Evolutionary conservation across 2,797 vertebrate genomes (phyloP).

Genomic region (Alectoris magna): DNA sequence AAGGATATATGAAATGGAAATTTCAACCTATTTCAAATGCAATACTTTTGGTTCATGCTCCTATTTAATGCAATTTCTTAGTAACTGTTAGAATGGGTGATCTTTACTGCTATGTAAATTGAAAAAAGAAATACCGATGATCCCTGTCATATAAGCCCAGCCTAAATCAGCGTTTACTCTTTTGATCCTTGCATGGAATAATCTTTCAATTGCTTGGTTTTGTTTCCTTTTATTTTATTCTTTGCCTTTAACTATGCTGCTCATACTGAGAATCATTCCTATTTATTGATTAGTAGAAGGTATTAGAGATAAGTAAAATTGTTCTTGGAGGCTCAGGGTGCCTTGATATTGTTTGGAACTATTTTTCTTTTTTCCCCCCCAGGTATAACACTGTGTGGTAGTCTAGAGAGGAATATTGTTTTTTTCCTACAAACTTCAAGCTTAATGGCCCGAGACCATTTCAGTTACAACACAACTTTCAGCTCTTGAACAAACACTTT

Average conservation of each 20-base stretch:
- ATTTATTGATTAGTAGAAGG: neutral
- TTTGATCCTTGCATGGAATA: neutral
- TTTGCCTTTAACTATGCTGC: neutral
- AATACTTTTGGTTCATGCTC: neutral
- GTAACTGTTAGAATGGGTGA: neutral
- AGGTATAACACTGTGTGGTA: neutral
- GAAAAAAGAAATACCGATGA: neutral
- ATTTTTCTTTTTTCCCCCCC: neutral
- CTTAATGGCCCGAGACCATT: constrained; percentile 8
- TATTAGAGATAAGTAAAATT: neutral
- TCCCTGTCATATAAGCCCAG: neutral
- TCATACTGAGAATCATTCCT: neutral
- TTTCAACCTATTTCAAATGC: neutral
- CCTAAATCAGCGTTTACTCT: neutral
- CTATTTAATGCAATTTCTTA: neutral
- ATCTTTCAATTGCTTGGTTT: neutral
- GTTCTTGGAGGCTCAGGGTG: neutral
- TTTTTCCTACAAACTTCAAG: neutral
- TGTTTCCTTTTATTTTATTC: neutral
- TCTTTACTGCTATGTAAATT: neutral
- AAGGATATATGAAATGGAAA: neutral
- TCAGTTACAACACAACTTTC: neutral
- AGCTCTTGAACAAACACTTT: neutral
- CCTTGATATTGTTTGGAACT: neutral
- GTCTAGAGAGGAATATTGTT: neutral